Conservation (phyloP, 2,797 vertebrate species). For the Acrossocheilus wenchowensis region DNA sequence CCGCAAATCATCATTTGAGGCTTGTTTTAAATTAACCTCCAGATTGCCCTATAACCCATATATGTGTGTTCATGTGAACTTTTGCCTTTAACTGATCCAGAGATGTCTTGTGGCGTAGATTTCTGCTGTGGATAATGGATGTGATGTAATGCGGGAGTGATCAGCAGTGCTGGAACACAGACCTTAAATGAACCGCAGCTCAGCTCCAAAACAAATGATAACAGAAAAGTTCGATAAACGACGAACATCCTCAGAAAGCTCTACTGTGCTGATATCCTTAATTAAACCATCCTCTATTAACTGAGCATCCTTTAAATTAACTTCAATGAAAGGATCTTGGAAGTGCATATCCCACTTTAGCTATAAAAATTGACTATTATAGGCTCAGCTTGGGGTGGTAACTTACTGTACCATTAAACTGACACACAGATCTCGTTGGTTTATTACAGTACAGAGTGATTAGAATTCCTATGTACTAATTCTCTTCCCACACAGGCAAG, state of each 20-base stretch:
- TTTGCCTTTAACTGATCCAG: slow-evolving; percentile 19
- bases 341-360: not conserved
- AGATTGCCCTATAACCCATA: slow-evolving; percentile 24
- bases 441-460: slow-evolving; percentile 33
- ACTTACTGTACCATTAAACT: slow-evolving; percentile 23
- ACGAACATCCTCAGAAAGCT: slow-evolving; percentile 15
- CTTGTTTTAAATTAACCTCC: slow-evolving; percentile 47
- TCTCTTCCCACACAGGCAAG: slow-evolving; percentile 28
- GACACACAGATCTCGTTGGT: slow-evolving; percentile 11
- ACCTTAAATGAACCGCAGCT: slow-evolving; percentile 38
- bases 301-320: not conserved
- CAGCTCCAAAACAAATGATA: slow-evolving; percentile 38
- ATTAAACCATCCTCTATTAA: slow-evolving; percentile 25
- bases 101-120: not conserved
- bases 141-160: slow-evolving; percentile 28
- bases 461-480: slow-evolving; percentile 37
- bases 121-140: slow-evolving; percentile 21
- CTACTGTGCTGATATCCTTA: slow-evolving; percentile 14
- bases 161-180: slow-evolving; percentile 22
- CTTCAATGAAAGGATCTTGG: not conserved
- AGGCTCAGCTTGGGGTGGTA: not conserved
- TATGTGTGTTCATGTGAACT: slow-evolving; percentile 12
- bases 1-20: slow-evolving; percentile 26
- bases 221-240: slow-evolving; percentile 30
- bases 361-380: not conserved